A percentile compares a stretch with the other conserved stretches of the same genome.
Conservation (phyloP, 2,797 vertebrate species). For the Acanthurus tractus region DNA sequence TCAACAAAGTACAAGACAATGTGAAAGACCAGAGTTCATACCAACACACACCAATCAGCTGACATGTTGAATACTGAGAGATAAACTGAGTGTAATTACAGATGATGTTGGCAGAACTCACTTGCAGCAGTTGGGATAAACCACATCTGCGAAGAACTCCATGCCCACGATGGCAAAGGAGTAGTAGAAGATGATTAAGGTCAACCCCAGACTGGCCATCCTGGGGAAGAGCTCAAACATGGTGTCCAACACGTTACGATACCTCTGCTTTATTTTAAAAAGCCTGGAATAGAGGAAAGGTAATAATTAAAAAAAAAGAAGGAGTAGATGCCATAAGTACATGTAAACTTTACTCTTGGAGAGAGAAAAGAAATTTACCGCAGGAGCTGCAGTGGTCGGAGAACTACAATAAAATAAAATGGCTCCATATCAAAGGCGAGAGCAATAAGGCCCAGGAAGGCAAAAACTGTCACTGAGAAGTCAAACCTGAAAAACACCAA, state of each 20-base stretch:
- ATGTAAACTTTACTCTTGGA: neutral
- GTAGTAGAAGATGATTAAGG: conserved; percentile 97
- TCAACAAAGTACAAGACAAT: no score
- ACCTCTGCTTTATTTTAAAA: conserved; percentile 96
- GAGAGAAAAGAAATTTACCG: conserved; percentile 82
- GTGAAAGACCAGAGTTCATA: no score
- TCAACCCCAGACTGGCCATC: conserved; percentile 97
- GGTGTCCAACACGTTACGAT: conserved; percentile 96
- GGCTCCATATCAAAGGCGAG: conserved; percentile 95
- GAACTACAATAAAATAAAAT: conserved; percentile 97
- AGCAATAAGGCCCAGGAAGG: conserved; percentile 94
- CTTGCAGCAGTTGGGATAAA: conserved; percentile 98
- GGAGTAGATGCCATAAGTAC: neutral
- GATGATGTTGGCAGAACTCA: conserved; percentile 78
- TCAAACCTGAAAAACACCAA: conserved; percentile 90
- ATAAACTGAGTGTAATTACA: neutral
- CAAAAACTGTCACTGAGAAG: conserved; percentile 94
- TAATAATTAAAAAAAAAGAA: neutral
- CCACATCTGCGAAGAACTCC: conserved; percentile 95
- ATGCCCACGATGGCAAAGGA: conserved; percentile 98
- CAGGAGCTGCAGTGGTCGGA: conserved; percentile 94
- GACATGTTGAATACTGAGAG: neutral
- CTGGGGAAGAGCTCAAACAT: conserved; percentile 98
- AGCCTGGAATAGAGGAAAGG: conserved; percentile 81
- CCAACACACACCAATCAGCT: neutral